phyloP scores from a whole-genome alignment of 2,888 invertebrate genomes.

The Bellardia bayeri region DNA sequence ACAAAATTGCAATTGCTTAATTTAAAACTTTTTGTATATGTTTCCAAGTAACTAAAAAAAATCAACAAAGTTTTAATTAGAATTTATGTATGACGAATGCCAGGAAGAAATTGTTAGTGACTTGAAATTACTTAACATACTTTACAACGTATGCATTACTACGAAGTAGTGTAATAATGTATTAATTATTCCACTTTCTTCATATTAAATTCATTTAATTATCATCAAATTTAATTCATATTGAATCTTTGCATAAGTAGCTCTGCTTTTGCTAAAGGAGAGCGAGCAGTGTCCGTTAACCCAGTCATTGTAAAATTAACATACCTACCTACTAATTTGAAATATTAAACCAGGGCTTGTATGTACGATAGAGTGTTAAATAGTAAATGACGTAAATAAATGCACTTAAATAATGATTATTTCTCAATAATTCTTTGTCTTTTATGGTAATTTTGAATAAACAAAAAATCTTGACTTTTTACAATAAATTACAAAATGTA shows the following conservation, averaged over 20 bases:
- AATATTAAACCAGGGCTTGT: no score
- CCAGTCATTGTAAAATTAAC: not conserved
- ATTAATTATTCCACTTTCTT: no score
- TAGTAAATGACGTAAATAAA: not conserved
- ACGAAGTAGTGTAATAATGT: no score
- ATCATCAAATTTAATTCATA: no score
- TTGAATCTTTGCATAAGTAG: no score
- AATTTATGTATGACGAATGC: not conserved
- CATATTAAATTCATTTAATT: no score
- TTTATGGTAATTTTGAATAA: slow-evolving; percentile 9
- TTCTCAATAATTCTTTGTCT: not conserved
- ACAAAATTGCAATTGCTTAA: not conserved
- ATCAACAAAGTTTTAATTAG: not conserved
- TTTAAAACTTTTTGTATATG: not conserved
- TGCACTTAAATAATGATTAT: not conserved
- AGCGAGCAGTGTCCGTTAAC: no score
- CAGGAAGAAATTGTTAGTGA: no score
- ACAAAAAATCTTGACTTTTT: not conserved
- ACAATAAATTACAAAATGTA: slow-evolving; percentile 26
- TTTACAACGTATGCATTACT: no score
- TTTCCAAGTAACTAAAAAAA: not conserved
- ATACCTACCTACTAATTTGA: not conserved
- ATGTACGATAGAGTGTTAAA: not conserved
- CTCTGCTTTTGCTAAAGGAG: no score
- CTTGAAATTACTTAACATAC: no score